Percentiles rank a stretch among this genome's conserved stretches.
Evolutionary conservation across 2,113 vertebrate genomes (phyloP).

Genomic region (Otolemur garnettii): DNA sequence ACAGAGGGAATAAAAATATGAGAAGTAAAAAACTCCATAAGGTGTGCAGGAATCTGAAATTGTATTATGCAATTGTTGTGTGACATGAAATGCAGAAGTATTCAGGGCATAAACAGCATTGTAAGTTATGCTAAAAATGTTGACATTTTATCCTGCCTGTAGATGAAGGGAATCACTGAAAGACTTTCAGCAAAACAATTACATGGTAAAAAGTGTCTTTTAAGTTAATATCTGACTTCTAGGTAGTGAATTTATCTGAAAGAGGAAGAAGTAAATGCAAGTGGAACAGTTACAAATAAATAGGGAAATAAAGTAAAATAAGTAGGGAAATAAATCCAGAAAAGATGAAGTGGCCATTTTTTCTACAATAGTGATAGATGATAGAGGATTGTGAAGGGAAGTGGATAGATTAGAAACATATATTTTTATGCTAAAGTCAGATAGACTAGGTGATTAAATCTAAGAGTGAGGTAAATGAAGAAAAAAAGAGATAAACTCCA

Average conservation of each 20-base stretch:
- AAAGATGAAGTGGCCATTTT: background rate
- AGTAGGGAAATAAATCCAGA: background rate
- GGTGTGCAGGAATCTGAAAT: background rate
- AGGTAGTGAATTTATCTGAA: background rate
- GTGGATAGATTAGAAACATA: background rate
- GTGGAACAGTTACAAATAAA: background rate
- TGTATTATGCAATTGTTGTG: background rate
- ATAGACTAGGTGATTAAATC: background rate
- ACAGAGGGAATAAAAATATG: background rate
- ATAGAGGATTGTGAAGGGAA: background rate
- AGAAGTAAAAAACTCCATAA: background rate
- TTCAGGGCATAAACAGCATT: background rate
- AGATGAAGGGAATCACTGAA: background rate
- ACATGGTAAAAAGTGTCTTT: background rate
- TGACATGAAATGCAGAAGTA: background rate
- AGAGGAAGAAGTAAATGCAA: background rate
- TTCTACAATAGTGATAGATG: background rate
- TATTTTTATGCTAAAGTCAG: slow-evolving; percentile 25
- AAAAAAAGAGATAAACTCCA: slow-evolving; percentile 20
- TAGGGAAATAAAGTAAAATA: too few species aligned
- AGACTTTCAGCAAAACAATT: slow-evolving; percentile 25
- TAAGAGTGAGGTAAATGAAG: background rate
- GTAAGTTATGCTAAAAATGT: background rate
- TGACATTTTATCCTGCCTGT: background rate
- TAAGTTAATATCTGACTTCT: background rate